phyloP scores from a whole-genome alignment of 23 tunicate species.

The Diplosoma virens region DNA sequence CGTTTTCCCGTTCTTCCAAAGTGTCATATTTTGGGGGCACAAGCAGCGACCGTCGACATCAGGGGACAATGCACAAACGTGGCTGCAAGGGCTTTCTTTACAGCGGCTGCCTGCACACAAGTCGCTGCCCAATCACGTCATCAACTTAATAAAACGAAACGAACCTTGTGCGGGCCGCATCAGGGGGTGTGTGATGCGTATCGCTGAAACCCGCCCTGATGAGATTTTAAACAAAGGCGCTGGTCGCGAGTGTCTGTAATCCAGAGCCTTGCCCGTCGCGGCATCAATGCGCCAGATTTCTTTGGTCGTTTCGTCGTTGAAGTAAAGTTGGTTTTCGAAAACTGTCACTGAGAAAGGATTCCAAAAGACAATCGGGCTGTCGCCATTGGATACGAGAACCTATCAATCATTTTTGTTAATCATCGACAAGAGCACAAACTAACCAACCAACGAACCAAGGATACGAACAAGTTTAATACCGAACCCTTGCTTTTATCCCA shows the following conservation, averaged over 20 bases:
- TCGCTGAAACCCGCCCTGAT: background rate
- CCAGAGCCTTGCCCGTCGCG: background rate
- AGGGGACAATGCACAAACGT: slow-evolving; percentile 11
- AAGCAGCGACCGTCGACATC: background rate
- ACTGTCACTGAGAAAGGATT: background rate
- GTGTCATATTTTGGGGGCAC: background rate
- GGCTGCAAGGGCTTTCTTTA: background rate
- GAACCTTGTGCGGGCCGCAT: background rate
- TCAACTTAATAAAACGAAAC: too few relatives aligned
- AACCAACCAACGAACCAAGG: too few relatives aligned
- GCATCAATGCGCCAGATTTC: slow-evolving; percentile 21
- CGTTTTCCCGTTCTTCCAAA: background rate
- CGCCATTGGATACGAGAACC: slow-evolving; percentile 2
- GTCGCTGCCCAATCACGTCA: too few relatives aligned
- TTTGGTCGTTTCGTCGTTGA: background rate
- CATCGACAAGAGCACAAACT: too few relatives aligned
- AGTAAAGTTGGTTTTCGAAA: background rate
- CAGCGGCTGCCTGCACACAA: background rate
- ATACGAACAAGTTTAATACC: too few relatives aligned
- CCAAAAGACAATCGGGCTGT: background rate
- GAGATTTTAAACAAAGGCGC: background rate
- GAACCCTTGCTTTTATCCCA: too few relatives aligned
- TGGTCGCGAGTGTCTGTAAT: too few relatives aligned
- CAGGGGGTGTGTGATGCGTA: background rate
- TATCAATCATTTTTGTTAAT: too few relatives aligned